Conservation (phyloP, 2,113 vertebrate species). For the Sceloporus undulatus region DNA sequence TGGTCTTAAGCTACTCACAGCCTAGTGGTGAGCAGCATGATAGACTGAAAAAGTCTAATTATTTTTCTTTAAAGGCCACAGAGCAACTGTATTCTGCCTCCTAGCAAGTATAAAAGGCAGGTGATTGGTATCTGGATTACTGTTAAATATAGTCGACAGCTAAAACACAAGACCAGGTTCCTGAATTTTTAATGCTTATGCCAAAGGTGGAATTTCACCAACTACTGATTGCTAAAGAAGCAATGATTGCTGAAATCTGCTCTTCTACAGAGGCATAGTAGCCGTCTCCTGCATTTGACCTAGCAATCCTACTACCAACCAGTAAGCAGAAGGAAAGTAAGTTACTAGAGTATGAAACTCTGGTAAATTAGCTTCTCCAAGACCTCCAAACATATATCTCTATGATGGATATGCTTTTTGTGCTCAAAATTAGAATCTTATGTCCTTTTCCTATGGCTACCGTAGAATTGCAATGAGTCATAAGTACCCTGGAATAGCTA, state of each 20-base stretch:
- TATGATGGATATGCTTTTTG: slow-evolving; percentile 65
- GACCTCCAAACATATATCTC: slow-evolving; percentile 71
- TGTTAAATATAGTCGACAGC: no score
- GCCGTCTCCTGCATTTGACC: no score
- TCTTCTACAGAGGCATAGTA: no score
- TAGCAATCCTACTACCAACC: background rate
- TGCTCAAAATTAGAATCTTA: slow-evolving; percentile 68
- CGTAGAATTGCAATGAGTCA: slow-evolving; percentile 75
- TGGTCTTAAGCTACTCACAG: background rate
- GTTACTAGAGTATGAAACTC: slow-evolving; percentile 53
- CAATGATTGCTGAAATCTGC: no score
- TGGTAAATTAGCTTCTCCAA: slow-evolving; percentile 65
- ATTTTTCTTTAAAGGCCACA: background rate
- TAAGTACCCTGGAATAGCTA: slow-evolving; percentile 55
- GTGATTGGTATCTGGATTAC: background rate
- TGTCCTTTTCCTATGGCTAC: slow-evolving; percentile 67
- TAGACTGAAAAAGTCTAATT: background rate
- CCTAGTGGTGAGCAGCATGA: background rate
- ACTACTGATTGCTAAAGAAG: no score
- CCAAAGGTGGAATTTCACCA: no score
- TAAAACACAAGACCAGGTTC: no score
- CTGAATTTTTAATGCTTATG: no score
- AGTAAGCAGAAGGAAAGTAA: slow-evolving; percentile 39
- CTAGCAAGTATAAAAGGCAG: background rate
- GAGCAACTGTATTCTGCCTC: slow-evolving; percentile 12